Evolutionary conservation across 2,888 invertebrate genomes (phyloP).

Genomic region (Calephelis perditalis): DNA sequence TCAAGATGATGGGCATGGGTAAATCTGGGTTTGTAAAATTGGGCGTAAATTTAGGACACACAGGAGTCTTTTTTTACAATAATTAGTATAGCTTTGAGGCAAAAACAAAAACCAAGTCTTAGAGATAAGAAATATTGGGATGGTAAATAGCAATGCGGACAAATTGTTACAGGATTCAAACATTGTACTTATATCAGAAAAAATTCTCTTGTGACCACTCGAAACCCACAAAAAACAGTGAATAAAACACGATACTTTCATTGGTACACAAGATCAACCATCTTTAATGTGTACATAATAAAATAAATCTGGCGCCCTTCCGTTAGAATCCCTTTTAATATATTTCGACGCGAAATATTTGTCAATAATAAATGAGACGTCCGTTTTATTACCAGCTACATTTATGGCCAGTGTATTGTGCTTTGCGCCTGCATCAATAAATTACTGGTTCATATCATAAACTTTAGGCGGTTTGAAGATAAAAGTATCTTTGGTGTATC

Average conservation of each 20-base stretch:
- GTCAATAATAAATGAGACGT: slow-evolving; percentile 77
- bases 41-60: no score
- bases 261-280: slow-evolving; percentile 32
- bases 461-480: slow-evolving; percentile 2
- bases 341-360: slow-evolving; percentile 72
- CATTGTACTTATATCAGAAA: no score
- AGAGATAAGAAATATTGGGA: no score
- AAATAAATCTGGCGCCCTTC: slow-evolving; percentile 69
- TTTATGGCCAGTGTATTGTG: slow-evolving; percentile 50
- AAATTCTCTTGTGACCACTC: no score
- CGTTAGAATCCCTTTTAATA: slow-evolving; percentile 54
- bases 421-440: slow-evolving; percentile 56
- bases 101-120: no score
- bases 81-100: no score
- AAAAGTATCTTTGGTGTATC: background rate
- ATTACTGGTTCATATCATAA: slow-evolving; percentile 32
- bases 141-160: no score
- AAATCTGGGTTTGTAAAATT: no score
- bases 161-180: no score
- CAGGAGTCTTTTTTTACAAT: no score
- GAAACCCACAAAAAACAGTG: background rate
- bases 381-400: slow-evolving; percentile 65
- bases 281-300: slow-evolving; percentile 52
- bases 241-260: slow-evolving; percentile 15
- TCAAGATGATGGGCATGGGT: no score